Conservation (phyloP, 92 coral and sea anemone genomes). For the Pocillopora meandrina region DNA sequence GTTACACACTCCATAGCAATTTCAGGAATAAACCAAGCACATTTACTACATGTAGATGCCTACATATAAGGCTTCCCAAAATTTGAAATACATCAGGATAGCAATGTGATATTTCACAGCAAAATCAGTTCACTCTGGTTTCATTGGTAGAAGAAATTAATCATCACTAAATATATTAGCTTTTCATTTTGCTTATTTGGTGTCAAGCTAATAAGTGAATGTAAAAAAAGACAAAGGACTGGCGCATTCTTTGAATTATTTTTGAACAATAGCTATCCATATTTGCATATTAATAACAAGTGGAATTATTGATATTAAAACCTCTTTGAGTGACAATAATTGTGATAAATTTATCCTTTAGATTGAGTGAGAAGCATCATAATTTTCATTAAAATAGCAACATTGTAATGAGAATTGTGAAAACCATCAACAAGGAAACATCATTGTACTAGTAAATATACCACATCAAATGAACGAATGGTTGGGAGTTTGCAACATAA, state of each 20-base stretch:
- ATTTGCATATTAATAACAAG: conserved; percentile 11
- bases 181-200: not conserved
- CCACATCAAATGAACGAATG: not conserved
- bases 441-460: not conserved
- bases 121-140: not conserved
- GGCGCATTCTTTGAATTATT: conserved; percentile 9
- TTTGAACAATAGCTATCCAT: not conserved
- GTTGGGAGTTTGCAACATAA: no score
- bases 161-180: not conserved
- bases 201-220: conserved; percentile 7
- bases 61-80: no score
- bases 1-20: not conserved
- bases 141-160: not conserved
- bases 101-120: not conserved
- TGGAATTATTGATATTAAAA: not conserved
- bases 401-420: not conserved
- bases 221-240: conserved; percentile 2
- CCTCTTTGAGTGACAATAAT: not conserved
- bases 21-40: conserved; percentile 4
- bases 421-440: not conserved
- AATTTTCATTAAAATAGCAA: not conserved
- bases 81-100: no score
- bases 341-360: not conserved
- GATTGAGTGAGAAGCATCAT: not conserved
- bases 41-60: not conserved